Conservation (phyloP, 2,113 vertebrate genomes). For the Sciurus niger region DNA sequence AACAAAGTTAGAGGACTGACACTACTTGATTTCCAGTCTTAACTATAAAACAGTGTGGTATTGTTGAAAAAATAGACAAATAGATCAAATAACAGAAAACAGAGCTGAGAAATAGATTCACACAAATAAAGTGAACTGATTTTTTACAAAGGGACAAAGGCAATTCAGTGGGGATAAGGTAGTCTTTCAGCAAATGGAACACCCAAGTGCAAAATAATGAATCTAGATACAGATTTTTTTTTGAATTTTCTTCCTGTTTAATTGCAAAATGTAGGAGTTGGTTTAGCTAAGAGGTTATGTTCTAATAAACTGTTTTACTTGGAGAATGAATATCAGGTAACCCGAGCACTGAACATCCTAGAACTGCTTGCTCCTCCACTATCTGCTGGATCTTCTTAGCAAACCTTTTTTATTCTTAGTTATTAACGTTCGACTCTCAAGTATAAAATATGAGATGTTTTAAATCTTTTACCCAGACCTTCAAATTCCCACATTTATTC, state of each 20-base stretch:
- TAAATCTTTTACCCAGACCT: not conserved
- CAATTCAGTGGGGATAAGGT: not conserved
- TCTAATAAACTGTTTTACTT: not conserved
- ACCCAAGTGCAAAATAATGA: not conserved
- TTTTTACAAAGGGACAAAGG: too few species aligned
- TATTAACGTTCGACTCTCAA: not conserved
- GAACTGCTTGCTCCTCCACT: not conserved
- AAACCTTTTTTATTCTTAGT: not conserved
- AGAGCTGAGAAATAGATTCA: too few species aligned
- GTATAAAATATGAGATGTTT: not conserved
- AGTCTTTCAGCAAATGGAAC: not conserved
- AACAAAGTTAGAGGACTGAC: not conserved
- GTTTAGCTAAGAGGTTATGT: slow-evolving; percentile 35
- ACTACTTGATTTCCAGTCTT: too few species aligned
- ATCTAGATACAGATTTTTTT: not conserved
- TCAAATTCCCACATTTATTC: not conserved
- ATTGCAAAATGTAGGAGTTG: slow-evolving; percentile 36
- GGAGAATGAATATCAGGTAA: not conserved
- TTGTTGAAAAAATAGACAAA: too few species aligned
- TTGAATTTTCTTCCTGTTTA: not conserved
- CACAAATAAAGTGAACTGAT: too few species aligned
- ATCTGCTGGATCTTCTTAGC: not conserved
- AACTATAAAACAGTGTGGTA: too few species aligned
- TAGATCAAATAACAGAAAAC: too few species aligned
- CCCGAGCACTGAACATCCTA: not conserved